These are phyloP conservation scores for Mylabris phalerata DNA, from an alignment of 1,140 invertebrate species.

Conservation along the genomic window DNA sequence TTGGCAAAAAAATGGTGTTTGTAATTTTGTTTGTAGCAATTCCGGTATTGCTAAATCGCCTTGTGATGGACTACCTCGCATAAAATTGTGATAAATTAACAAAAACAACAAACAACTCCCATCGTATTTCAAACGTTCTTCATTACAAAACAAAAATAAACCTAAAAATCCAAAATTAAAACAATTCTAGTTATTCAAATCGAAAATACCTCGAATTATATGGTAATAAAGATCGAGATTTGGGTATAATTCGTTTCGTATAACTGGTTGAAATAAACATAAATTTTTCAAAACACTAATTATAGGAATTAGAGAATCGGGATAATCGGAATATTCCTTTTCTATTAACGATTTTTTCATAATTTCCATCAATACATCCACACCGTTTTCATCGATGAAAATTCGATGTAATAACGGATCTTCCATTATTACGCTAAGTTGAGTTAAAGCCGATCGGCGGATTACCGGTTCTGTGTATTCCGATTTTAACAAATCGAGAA, in stretches of 20 bases:
- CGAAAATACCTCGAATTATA: slow-evolving; percentile 50
- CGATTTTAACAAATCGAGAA: slow-evolving; percentile 42
- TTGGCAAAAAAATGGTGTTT: slow-evolving; percentile 45
- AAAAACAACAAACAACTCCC: slow-evolving; percentile 44
- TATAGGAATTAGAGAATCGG: slow-evolving; percentile 57
- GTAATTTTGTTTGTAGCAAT: slow-evolving; percentile 42
- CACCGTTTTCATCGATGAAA: slow-evolving; percentile 43
- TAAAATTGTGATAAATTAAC: slow-evolving; percentile 45
- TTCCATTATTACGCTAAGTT: slow-evolving; percentile 53
- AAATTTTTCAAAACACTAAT: slow-evolving; percentile 54
- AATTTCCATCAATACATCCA: slow-evolving; percentile 32
- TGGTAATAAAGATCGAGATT: slow-evolving; percentile 47
- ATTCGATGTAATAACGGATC: slow-evolving; percentile 47
- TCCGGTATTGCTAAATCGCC: slow-evolving; percentile 46
- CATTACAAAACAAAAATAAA: slow-evolving; percentile 49
- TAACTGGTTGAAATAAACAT: slow-evolving; percentile 42
- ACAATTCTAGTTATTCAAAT: neutral
- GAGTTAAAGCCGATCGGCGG: slow-evolving; percentile 50
- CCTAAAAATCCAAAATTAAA: slow-evolving; percentile 36
- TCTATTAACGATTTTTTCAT: slow-evolving; percentile 49
- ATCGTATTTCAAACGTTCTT: slow-evolving; percentile 46
- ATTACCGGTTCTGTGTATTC: slow-evolving; percentile 48
- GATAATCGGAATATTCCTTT: slow-evolving; percentile 54
- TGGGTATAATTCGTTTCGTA: slow-evolving; percentile 48
- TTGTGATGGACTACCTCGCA: slow-evolving; percentile 39